Percentiles rank a stretch among this genome's conserved stretches.
Conservation (phyloP, 2,113 vertebrate genomes). For the Datnioides undecimradiatus region DNA sequence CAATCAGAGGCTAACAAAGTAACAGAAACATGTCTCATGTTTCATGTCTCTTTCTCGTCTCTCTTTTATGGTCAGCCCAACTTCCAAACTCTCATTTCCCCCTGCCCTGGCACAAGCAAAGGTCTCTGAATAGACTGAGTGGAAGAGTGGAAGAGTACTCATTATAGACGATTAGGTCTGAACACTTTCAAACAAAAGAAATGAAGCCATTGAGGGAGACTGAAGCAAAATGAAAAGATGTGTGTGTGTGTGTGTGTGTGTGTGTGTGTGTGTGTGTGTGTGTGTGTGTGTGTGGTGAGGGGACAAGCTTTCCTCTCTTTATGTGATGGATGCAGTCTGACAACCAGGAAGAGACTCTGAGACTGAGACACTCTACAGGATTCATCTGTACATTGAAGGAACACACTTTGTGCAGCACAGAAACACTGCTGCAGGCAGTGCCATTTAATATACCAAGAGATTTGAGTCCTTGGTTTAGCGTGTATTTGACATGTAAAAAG, state of each 20-base stretch:
- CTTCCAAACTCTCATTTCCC: not conserved
- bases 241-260: slow-evolving; percentile 20
- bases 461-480: not conserved
- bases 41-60: not conserved
- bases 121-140: slow-evolving; percentile 51
- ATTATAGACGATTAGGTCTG: slow-evolving; percentile 68
- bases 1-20: slow-evolving; percentile 17
- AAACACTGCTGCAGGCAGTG: not conserved
- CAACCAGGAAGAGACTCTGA: slow-evolving; percentile 22
- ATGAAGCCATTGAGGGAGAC: slow-evolving; percentile 20
- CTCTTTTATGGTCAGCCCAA: not conserved
- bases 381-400: not conserved
- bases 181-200: slow-evolving; percentile 52
- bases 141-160: slow-evolving; percentile 64
- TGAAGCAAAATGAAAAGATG: slow-evolving; percentile 15
- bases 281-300: not conserved
- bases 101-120: slow-evolving; percentile 10
- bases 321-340: slow-evolving; percentile 36
- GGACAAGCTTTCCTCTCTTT: slow-evolving; percentile 32
- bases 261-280: slow-evolving; percentile 9
- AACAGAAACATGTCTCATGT: not conserved
- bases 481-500: not conserved
- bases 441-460: not conserved
- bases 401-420: slow-evolving; percentile 9
- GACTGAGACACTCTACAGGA: slow-evolving; percentile 15